These are phyloP conservation scores for Sitobion miscanthi DNA, from an alignment of 1,140 invertebrate species.

Conservation along the genomic window DNA sequence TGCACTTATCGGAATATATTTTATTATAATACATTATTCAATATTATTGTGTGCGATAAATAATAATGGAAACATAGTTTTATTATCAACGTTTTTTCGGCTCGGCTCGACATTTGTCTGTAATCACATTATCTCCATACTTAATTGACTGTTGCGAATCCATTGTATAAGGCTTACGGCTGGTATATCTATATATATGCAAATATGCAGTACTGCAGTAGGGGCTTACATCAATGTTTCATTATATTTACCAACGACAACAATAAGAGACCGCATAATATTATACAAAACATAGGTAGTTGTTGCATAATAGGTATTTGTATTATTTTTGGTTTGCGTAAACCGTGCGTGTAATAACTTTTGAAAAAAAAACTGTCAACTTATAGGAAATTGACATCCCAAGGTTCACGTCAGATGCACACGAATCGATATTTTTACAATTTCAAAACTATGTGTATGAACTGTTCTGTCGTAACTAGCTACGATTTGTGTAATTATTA, in stretches of 20 bases:
- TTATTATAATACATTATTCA: not conserved
- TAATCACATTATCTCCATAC: constrained; percentile 5
- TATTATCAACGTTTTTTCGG: not conserved
- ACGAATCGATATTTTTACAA: constrained; percentile 10
- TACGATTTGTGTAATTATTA: not conserved
- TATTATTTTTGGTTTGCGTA: constrained; percentile 12
- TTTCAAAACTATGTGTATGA: not conserved
- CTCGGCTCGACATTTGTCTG: not conserved
- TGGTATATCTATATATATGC: not conserved
- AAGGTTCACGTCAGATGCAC: not conserved
- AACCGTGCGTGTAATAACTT: not conserved
- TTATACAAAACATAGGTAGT: not conserved
- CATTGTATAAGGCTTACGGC: not conserved
- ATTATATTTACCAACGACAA: not conserved
- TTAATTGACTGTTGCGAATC: constrained; percentile 10
- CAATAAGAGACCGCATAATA: not conserved
- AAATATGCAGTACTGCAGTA: not conserved
- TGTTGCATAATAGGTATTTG: not conserved
- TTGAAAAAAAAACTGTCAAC: not conserved
- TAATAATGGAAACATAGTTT: not conserved
- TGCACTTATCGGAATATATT: too few relatives aligned
- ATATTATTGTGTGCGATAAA: not conserved
- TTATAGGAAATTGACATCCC: not conserved
- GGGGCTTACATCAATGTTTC: not conserved
- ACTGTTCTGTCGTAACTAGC: not conserved